These are phyloP conservation scores for Phragmatobia fuliginosa DNA, from an alignment of 2,888 invertebrate species.

Conservation along the genomic window DNA sequence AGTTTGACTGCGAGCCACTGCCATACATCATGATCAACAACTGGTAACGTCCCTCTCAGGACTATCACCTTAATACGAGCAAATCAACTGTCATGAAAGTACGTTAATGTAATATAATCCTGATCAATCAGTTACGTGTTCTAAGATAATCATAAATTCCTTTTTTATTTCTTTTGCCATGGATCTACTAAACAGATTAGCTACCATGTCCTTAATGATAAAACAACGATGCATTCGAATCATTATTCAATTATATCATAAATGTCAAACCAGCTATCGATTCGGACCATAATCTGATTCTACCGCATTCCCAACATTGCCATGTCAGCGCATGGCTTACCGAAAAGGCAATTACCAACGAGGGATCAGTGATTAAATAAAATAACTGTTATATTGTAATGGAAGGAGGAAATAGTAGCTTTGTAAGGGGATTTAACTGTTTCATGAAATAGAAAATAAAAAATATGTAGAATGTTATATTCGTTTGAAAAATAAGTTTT, in stretches of 20 bases:
- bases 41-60: no score
- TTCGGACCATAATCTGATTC: constrained; percentile 41
- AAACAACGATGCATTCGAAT: constrained; percentile 8
- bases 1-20: no score
- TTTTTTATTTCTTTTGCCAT: background rate
- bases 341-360: constrained; percentile 47
- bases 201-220: background rate
- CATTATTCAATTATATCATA: constrained; percentile 37
- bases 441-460: background rate
- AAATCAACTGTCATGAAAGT: background rate
- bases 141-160: background rate
- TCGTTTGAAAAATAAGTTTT: background rate
- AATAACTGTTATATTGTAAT: constrained; percentile 20
- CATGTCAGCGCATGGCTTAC: constrained; percentile 35
- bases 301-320: constrained; percentile 45
- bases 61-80: background rate
- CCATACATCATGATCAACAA: no score
- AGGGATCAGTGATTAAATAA: constrained; percentile 37
- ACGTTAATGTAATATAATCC: background rate
- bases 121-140: background rate
- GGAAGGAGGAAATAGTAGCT: constrained; percentile 24
- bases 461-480: background rate
- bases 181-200: background rate
- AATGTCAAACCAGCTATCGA: constrained; percentile 35
- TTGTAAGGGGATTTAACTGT: background rate